A percentile compares a stretch with the other conserved stretches of the same genome.
Evolutionary conservation across 2,797 vertebrate species (phyloP).

Genomic region (Tympanoctomys barrerae): DNA sequence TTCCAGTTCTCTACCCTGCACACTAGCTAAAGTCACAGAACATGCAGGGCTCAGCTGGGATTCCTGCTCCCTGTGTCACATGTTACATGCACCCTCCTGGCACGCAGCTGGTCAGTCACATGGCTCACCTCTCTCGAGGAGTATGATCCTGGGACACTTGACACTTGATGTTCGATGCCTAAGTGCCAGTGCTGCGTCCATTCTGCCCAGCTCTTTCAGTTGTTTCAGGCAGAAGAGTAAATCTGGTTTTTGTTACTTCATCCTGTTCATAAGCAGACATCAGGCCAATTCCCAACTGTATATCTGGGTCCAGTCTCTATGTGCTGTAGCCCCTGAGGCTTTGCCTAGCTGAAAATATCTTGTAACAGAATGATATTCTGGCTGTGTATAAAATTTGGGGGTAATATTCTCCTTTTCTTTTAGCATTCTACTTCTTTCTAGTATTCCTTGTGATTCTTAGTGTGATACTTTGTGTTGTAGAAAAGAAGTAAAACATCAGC

Average conservation of each 20-base stretch:
- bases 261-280: neutral
- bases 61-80: neutral
- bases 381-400: neutral
- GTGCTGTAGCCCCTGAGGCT: neutral
- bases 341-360: neutral
- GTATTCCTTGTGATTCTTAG: neutral
- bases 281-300: neutral
- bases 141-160: neutral
- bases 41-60: neutral
- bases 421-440: neutral
- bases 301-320: neutral
- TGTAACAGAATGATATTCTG: neutral
- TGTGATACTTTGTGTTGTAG: neutral
- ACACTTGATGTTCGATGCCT: neutral
- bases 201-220: neutral
- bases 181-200: neutral
- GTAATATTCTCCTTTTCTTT: neutral
- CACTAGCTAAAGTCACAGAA: neutral
- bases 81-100: neutral
- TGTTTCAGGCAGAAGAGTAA: neutral
- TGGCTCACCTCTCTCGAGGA: neutral
- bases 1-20: neutral
- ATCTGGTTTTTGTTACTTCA: neutral
- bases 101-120: neutral
- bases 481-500: constrained; percentile 26